phyloP scores from a whole-genome alignment of 2,888 invertebrate species.

The Tricholauxania praeusta region DNA sequence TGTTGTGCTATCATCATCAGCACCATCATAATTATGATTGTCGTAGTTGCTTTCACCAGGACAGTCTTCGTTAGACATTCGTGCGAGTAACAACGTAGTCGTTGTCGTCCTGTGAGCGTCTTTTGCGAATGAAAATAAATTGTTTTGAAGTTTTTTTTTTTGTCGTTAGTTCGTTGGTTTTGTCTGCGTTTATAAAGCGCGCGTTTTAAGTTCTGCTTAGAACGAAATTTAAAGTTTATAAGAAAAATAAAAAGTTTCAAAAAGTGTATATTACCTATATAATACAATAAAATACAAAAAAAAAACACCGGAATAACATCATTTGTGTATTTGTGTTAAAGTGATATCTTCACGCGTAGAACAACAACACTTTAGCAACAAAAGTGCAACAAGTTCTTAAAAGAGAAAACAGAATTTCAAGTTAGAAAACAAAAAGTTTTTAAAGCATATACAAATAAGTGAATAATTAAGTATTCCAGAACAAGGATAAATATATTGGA shows the following conservation, averaged over 20 bases:
- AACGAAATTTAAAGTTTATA: too few relatives aligned
- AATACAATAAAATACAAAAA: too few relatives aligned
- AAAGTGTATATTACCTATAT: too few relatives aligned
- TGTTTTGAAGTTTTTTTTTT: neutral
- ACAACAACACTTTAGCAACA: too few relatives aligned
- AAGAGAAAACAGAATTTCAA: neutral
- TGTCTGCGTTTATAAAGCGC: neutral
- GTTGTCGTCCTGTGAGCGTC: constrained; percentile 8
- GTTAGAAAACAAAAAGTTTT: too few relatives aligned
- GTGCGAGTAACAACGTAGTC: constrained; percentile 22
- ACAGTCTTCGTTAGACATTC: constrained; percentile 25
- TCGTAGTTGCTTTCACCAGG: neutral
- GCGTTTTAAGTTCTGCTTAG: too few relatives aligned
- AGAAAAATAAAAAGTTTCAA: too few relatives aligned
- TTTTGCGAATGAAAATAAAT: too few relatives aligned
- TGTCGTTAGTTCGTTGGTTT: too few relatives aligned
- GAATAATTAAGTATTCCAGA: too few relatives aligned
- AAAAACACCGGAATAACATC: neutral
- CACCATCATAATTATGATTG: constrained; percentile 4
- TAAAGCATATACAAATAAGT: too few relatives aligned
- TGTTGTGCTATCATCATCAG: neutral
- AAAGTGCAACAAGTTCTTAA: constrained; percentile 6
- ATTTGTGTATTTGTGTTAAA: neutral
- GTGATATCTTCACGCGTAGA: neutral
- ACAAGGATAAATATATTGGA: too few relatives aligned